Percentiles rank a stretch among this genome's conserved stretches.
phyloP scores from a whole-genome alignment of 2,113 vertebrate genomes.

The Xenopus borealis region DNA sequence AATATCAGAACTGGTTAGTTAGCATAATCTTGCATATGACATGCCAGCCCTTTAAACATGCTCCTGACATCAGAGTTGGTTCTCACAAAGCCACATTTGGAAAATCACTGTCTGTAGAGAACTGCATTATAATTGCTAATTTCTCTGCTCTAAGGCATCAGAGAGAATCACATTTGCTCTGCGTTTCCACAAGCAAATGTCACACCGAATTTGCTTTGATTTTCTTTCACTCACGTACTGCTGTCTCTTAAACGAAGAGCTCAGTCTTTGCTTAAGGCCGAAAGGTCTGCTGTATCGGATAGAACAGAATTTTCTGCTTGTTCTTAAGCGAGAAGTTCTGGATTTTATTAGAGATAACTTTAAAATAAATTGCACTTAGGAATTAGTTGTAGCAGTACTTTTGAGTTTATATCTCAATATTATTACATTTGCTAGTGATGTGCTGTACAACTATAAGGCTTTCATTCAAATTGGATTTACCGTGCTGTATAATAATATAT shows the following conservation, averaged over 20 bases:
- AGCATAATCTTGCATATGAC: slow-evolving; percentile 14
- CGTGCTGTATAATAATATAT: neutral
- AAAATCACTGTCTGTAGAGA: slow-evolving; percentile 34
- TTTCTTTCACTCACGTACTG: slow-evolving; percentile 23
- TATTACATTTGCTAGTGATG: neutral
- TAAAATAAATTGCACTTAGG: too few species aligned
- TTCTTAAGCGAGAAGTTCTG: neutral
- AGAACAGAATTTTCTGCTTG: slow-evolving; percentile 3
- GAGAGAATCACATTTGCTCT: slow-evolving; percentile 28
- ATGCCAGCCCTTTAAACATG: slow-evolving; percentile 15
- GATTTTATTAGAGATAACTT: neutral
- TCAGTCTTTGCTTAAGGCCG: neutral
- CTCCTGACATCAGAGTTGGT: slow-evolving; percentile 16
- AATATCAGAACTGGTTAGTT: neutral
- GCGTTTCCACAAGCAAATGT: slow-evolving; percentile 42
- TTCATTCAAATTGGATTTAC: neutral
- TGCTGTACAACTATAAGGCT: neutral
- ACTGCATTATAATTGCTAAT: slow-evolving; percentile 42
- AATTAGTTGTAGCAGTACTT: neutral
- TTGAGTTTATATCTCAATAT: neutral
- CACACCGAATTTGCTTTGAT: slow-evolving; percentile 40
- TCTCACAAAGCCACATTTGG: slow-evolving; percentile 1
- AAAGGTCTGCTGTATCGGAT: slow-evolving; percentile 9
- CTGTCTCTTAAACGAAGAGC: slow-evolving; percentile 14
- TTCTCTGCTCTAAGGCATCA: slow-evolving; percentile 24